Percentiles rank a stretch among this genome's conserved stretches.
Conservation (phyloP, 2,797 vertebrate species). For the Thunnus albacares region DNA sequence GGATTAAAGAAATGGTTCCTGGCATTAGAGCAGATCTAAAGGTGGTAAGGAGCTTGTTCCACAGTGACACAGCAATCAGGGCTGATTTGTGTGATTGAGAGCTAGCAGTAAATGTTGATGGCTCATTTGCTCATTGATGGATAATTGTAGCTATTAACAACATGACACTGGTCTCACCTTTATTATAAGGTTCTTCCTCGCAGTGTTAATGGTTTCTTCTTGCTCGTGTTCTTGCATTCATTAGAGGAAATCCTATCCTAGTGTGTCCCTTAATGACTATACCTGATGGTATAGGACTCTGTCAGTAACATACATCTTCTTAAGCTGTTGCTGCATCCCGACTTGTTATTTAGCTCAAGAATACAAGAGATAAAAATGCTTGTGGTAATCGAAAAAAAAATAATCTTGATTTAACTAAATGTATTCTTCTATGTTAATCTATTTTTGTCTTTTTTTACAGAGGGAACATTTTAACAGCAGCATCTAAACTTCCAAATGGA, state of each 20-base stretch:
- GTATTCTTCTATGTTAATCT: slow-evolving; percentile 9
- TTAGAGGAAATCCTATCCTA: slow-evolving; percentile 58
- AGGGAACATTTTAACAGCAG: slow-evolving; percentile 32
- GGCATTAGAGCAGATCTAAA: slow-evolving; percentile 55
- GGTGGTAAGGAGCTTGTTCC: slow-evolving; percentile 57
- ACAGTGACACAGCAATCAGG: slow-evolving; percentile 64
- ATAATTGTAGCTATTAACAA: slow-evolving; percentile 81
- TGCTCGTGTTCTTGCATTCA: slow-evolving; percentile 72
- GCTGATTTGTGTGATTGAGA: slow-evolving; percentile 77
- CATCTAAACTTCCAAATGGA: slow-evolving; percentile 50
- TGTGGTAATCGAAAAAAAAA: background rate
- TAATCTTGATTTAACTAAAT: slow-evolving; percentile 8
- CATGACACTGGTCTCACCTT: slow-evolving; percentile 78
- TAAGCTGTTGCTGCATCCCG: background rate
- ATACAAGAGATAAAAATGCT: slow-evolving; percentile 25
- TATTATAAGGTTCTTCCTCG: slow-evolving; percentile 70
- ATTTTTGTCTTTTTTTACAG: slow-evolving; percentile 40
- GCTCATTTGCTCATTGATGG: slow-evolving; percentile 78
- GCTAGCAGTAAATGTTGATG: slow-evolving; percentile 72
- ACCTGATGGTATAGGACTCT: slow-evolving; percentile 50
- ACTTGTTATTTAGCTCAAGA: slow-evolving; percentile 16
- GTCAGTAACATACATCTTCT: slow-evolving; percentile 39
- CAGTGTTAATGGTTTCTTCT: slow-evolving; percentile 73
- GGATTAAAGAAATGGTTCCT: slow-evolving; percentile 57
- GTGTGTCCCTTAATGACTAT: slow-evolving; percentile 57